Evolutionary conservation across 2,888 invertebrate genomes (phyloP).

Genomic region (Bugulina stolonifera): DNA sequence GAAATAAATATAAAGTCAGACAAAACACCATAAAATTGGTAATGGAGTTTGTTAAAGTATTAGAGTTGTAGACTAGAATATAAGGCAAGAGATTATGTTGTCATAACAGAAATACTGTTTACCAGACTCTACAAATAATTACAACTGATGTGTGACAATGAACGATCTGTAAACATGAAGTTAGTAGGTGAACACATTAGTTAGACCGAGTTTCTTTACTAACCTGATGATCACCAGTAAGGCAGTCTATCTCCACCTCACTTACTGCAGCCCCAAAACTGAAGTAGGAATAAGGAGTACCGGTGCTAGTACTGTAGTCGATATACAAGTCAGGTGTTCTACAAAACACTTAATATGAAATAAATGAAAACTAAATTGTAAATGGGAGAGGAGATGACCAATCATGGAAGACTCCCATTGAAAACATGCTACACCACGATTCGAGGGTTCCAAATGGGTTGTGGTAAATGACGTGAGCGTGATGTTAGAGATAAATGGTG

Average conservation of each 20-base stretch:
- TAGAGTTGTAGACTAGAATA: no score
- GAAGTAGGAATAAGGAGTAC: conserved; percentile 39
- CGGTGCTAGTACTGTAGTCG: background rate
- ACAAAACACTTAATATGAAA: no score
- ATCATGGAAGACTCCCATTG: background rate
- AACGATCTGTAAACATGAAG: background rate
- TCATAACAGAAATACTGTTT: no score
- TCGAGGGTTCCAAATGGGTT: no score
- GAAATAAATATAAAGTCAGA: no score
- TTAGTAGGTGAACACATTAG: no score
- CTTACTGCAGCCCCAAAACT: conserved; percentile 41
- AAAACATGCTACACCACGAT: background rate
- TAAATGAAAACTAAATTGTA: no score
- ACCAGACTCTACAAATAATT: background rate
- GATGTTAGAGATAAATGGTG: no score
- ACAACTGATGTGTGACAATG: background rate
- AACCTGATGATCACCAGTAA: conserved; percentile 49
- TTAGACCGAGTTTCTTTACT: conserved; percentile 3
- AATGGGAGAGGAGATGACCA: no score
- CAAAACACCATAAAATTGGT: no score
- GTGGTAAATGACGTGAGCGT: no score
- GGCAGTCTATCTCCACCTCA: conserved; percentile 46
- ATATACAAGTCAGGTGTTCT: background rate
- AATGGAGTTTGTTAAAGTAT: no score
- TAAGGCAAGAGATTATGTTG: background rate